These are phyloP conservation scores for Cyanoramphus novaezelandiae DNA, from an alignment of 2,113 vertebrate species.

Conservation along the genomic window DNA sequence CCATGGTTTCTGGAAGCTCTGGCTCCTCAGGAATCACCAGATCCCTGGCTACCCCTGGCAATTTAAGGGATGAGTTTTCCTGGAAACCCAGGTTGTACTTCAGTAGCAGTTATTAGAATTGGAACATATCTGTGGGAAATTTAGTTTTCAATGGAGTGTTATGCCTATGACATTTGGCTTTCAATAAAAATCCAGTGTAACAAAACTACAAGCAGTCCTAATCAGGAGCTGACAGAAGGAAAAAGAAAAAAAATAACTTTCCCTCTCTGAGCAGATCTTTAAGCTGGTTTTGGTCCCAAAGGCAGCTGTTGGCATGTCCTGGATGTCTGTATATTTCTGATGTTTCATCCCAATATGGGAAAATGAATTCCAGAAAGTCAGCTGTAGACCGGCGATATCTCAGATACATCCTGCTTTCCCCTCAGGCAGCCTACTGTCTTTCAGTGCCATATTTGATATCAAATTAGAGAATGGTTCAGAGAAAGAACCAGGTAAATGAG, in stretches of 20 bases:
- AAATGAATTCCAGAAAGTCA: background rate
- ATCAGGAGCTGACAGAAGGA: background rate
- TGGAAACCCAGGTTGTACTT: background rate
- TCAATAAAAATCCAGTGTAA: background rate
- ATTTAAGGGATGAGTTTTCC: background rate
- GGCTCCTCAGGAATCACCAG: background rate
- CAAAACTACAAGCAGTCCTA: background rate
- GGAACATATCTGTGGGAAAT: accelerated
- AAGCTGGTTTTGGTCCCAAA: background rate
- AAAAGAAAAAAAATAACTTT: no score
- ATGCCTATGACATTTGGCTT: background rate
- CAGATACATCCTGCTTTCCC: accelerated
- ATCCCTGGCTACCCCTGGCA: background rate
- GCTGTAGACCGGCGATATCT: background rate
- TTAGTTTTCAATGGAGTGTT: background rate
- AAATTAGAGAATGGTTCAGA: background rate
- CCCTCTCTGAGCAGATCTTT: background rate
- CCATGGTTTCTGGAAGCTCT: background rate
- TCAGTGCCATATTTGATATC: background rate
- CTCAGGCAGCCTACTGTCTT: background rate
- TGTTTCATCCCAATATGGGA: background rate
- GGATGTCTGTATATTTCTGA: background rate
- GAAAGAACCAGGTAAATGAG: background rate
- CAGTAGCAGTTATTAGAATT: background rate
- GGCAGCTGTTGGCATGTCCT: background rate